phyloP scores from a whole-genome alignment of 2,113 vertebrate genomes.

The Mastomys coucha region DNA sequence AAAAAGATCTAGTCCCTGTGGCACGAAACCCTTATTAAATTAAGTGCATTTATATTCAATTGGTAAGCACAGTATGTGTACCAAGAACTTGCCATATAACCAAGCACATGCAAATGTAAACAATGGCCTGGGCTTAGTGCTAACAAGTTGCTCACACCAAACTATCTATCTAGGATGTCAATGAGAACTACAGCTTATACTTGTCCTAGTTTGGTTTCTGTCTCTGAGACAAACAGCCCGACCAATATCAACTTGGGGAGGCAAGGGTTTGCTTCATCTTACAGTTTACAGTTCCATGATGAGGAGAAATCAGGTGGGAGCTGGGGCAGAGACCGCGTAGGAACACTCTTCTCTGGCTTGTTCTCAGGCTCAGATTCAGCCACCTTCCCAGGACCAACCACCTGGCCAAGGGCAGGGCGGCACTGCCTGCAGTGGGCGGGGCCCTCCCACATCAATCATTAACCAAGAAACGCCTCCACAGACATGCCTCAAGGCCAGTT shows the following conservation, averaged over 20 bases:
- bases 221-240: neutral
- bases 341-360: neutral
- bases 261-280: neutral
- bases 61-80: neutral
- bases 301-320: neutral
- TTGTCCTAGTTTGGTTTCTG: neutral
- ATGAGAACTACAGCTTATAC: neutral
- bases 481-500: neutral
- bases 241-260: neutral
- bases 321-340: neutral
- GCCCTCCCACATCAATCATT: neutral
- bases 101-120: neutral
- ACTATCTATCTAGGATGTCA: neutral
- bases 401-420: neutral
- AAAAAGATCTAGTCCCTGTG: neutral
- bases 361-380: neutral
- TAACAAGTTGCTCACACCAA: neutral
- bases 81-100: neutral
- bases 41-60: neutral
- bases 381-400: neutral
- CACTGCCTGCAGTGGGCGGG: neutral
- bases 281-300: too few species aligned
- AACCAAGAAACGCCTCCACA: neutral
- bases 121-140: neutral
- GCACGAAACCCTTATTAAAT: slow-evolving; percentile 2